A percentile compares a stretch with the other conserved stretches of the same genome.
Conservation (phyloP, 2,797 vertebrate species). For the Acanthurus tractus region DNA sequence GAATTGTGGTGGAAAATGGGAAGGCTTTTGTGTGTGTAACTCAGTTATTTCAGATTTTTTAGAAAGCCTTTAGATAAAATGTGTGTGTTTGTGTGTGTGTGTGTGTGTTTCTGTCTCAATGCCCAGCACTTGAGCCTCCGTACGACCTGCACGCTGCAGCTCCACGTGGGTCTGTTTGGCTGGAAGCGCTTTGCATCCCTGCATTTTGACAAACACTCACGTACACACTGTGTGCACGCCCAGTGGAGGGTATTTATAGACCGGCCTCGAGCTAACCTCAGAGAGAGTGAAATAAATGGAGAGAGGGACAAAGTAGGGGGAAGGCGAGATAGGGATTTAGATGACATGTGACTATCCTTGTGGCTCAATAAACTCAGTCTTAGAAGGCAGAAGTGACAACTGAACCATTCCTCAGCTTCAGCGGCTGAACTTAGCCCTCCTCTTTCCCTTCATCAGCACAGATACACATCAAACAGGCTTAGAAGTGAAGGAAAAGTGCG, state of each 20-base stretch:
- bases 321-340: conserved; percentile 42
- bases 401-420: conserved; percentile 16
- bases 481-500: conserved; percentile 19
- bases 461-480: conserved; percentile 55
- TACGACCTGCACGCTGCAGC: conserved; percentile 28
- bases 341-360: conserved; percentile 50
- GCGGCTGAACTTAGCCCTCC: not conserved
- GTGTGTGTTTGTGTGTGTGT: not conserved
- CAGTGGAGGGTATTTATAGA: conserved; percentile 75
- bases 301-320: conserved; percentile 44
- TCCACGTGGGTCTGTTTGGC: conserved; percentile 68
- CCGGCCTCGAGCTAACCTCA: conserved; percentile 58
- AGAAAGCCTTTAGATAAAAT: conserved; percentile 2
- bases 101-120: not conserved
- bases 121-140: conserved; percentile 5
- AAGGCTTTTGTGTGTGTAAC: conserved; percentile 14
- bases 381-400: conserved; percentile 47
- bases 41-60: conserved; percentile 27
- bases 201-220: conserved; percentile 61
- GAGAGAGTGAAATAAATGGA: conserved; percentile 32
- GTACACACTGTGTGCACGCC: conserved; percentile 47
- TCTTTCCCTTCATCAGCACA: conserved; percentile 43
- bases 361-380: conserved; percentile 44
- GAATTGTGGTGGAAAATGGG: conserved; percentile 14
- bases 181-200: conserved; percentile 54